A percentile compares a stretch with the other conserved stretches of the same genome.
Evolutionary conservation across 2,113 vertebrate species (phyloP).

Genomic region (Aspiorhynchus laticeps): DNA sequence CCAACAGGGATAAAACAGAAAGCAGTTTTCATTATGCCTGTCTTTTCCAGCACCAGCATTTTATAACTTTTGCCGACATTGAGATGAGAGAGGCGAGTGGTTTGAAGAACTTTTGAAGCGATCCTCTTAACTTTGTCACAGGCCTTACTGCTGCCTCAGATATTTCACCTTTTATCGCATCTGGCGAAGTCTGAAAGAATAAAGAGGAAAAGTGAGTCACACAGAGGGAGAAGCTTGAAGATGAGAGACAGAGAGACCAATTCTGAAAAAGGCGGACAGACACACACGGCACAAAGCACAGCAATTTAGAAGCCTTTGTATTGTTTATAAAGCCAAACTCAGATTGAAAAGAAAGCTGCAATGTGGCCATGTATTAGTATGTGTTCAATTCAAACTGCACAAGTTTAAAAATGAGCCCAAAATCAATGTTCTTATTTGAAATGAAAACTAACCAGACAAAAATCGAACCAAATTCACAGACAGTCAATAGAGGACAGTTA

Average conservation of each 20-base stretch:
- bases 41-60: background rate
- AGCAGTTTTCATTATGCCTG: background rate
- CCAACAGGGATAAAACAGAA: background rate
- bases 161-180: slow-evolving; percentile 34
- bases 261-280: background rate
- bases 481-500: background rate
- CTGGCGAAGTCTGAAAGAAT: slow-evolving; percentile 28
- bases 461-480: background rate
- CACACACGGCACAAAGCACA: background rate
- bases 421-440: slow-evolving; percentile 5
- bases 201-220: slow-evolving; percentile 6
- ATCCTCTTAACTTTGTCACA: slow-evolving; percentile 28
- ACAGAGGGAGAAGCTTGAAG: background rate
- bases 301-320: background rate
- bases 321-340: background rate
- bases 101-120: slow-evolving; percentile 23
- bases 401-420: background rate
- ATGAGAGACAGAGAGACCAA: background rate
- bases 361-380: background rate
- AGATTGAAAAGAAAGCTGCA: background rate
- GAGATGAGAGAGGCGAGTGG: background rate
- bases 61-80: background rate
- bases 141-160: background rate
- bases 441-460: background rate
- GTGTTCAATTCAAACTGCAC: background rate